Evolutionary conservation across 53 echinoderm and acorn worm genomes (phyloP), one percentile per base, ranked within the genome.

Genomic region (Holothuria scabra): DNA sequence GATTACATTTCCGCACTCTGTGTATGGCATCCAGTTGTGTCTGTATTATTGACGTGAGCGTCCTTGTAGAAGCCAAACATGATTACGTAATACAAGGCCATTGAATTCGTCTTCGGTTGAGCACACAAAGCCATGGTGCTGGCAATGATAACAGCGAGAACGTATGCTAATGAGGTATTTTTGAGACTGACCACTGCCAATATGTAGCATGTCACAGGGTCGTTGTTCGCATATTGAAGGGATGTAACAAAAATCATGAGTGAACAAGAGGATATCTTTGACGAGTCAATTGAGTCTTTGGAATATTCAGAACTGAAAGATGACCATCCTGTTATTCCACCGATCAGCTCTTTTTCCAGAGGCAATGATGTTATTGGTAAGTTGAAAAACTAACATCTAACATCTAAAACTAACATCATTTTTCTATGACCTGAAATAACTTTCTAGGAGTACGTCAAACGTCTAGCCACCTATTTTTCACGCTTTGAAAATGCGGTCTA

Each of bases 301-400:
- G 72, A 72, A 44, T 72, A 48, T 72, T 48, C 72, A 10, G 46
- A 48, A 48, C 3, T 46, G 25, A 72, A 72, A 72, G 48, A 38
- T 46, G 46, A 23, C 12, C 72, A 72, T 28, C 83, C 75, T 32
- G 21, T 76, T 63, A 88, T 88, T 31, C 88, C 88, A 26, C 88
- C 76, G 28, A 83, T 88, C 57, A 88, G 88, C 66, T 83, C 88
- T 1, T 88, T 88, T 37, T 75, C 88, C 1, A 84, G 72, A 33
- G 23, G 23, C 24, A 48, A 49, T 13, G 72, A 72, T 23, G 72
- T 72, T 3, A 28, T 26, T 48, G 72, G 72, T 72, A 72, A 72
- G 72, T 72, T 14, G 46, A 2, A 14, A 24, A 24, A 52, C 14
- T 2, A 16, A 52, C 44, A n/a, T n/a, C n/a, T n/a, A 10, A 44